Evolutionary conservation across 1,140 invertebrate species (phyloP).

Genomic region (Ceratina australensis): DNA sequence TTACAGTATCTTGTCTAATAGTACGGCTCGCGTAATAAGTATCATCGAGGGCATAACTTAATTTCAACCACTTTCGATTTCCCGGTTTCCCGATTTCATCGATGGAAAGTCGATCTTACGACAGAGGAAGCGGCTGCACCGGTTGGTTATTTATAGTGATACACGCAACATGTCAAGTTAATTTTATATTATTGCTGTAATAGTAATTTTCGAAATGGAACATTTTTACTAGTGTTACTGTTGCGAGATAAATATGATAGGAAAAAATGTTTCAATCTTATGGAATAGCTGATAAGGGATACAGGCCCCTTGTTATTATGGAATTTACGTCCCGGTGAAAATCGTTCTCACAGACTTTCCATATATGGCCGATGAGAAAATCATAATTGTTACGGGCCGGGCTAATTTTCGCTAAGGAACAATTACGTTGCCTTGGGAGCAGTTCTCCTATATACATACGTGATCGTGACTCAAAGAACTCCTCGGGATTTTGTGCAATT

Average conservation of each 20-base stretch:
- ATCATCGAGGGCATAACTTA: neutral
- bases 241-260: too few relatives aligned
- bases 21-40: neutral
- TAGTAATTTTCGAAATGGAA: too few relatives aligned
- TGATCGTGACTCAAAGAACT: too few relatives aligned
- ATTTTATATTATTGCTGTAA: too few relatives aligned
- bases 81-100: neutral
- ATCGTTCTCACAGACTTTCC: constrained; percentile 27
- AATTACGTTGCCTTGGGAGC: constrained; percentile 4
- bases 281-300: too few relatives aligned
- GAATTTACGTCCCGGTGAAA: neutral
- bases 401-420: constrained; percentile 22
- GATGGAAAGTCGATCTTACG: neutral
- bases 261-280: too few relatives aligned
- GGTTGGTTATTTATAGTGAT: neutral
- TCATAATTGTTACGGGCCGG: neutral
- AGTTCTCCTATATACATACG: neutral
- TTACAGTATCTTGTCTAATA: too few relatives aligned
- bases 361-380: neutral
- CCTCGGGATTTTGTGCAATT: constrained; percentile 3
- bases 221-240: too few relatives aligned
- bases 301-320: too few relatives aligned
- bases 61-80: constrained; percentile 17
- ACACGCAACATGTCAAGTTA: too few relatives aligned
- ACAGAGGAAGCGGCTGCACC: neutral